These are phyloP conservation scores for Priocnemis perturbator DNA, from an alignment of 2,888 invertebrate species.

Conservation along the genomic window DNA sequence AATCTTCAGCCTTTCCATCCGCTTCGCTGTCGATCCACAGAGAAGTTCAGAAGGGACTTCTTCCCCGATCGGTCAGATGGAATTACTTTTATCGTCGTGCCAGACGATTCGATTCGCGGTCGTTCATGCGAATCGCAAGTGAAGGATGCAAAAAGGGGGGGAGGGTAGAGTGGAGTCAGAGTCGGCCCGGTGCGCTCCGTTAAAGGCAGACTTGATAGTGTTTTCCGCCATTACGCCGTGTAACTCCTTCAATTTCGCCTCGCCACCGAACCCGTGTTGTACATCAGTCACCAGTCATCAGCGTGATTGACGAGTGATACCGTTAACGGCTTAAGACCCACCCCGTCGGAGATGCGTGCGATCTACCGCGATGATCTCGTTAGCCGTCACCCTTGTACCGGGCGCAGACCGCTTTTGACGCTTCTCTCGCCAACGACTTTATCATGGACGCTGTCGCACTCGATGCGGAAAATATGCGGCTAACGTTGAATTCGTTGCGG, in stretches of 20 bases:
- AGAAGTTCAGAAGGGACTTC: slow-evolving; percentile 19
- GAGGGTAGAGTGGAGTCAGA: slow-evolving; percentile 31
- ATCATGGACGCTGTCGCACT: too few species aligned
- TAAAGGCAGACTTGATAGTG: slow-evolving; percentile 60
- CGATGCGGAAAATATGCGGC: too few species aligned
- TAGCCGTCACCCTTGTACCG: slow-evolving; percentile 52
- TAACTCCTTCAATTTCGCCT: slow-evolving; percentile 46
- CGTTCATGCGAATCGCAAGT: slow-evolving; percentile 61
- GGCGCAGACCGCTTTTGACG: slow-evolving; percentile 12
- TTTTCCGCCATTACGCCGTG: slow-evolving; percentile 57
- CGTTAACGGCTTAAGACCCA: slow-evolving; percentile 68
- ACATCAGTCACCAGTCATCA: slow-evolving; percentile 67
- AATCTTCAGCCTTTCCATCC: too few species aligned
- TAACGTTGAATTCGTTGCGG: too few species aligned
- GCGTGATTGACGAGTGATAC: slow-evolving; percentile 73
- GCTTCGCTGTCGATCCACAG: too few species aligned
- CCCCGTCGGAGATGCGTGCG: slow-evolving; percentile 54
- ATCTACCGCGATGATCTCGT: slow-evolving; percentile 69
- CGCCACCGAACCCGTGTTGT: slow-evolving; percentile 24
- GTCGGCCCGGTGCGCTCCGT: slow-evolving; percentile 48
- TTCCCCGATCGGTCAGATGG: slow-evolving; percentile 43
- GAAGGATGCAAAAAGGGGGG: too few species aligned
- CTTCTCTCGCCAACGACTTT: not conserved
- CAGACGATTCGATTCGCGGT: slow-evolving; percentile 64
- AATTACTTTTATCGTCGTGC: slow-evolving; percentile 53